Evolutionary conservation across 2,888 invertebrate species (phyloP), one percentile per base, ranked within the genome.

Genomic region (Parelbella ahira): DNA sequence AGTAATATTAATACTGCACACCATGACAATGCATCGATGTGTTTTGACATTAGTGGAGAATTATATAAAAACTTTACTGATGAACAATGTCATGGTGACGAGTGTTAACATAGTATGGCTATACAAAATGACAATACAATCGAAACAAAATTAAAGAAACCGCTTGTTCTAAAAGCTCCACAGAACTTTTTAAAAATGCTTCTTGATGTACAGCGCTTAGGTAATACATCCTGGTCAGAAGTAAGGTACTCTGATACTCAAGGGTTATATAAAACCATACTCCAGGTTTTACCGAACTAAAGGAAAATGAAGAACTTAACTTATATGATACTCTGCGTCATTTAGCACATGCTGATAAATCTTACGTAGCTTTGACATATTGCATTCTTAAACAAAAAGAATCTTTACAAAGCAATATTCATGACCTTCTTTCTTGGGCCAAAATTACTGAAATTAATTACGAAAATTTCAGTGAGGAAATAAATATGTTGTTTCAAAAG

Each of bases 361-460:
- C 29, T 4, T 29, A 15, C 4, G 18, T 15, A 12, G 18, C 29
- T 1, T 15, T 29, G 4, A 29, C 29, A 3, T 29, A 4, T 8
- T 15, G 29, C 3, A n/a, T 8, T 1, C 9, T 29, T 7, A 29
- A 18, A 29, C 29, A 15, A 15, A 15, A 15, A 15, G 15, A 19
- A 19, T 6, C 11, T 6, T 30, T 57, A 2, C 48, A 51, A 37
- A 2, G 4, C 1, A 25, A 39, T 9, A 19, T 54, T 6, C 44
- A 33, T 8, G 24, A 45, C 4, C 20, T 52, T 7, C 9, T 48
- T 4, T 12, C 2, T 2, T 48, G 45, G 42, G n/a, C 34, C 10
- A 44, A 24, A 42, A 19, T 4, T 1, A 1, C 13, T 6, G 13
- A 13, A 3, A 13, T 18, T 2, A 3, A 1, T 6, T 2, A 23